Base-by-base conservation (phyloP, 1,140 invertebrate genomes). In the Pantala flavescens region DNA sequence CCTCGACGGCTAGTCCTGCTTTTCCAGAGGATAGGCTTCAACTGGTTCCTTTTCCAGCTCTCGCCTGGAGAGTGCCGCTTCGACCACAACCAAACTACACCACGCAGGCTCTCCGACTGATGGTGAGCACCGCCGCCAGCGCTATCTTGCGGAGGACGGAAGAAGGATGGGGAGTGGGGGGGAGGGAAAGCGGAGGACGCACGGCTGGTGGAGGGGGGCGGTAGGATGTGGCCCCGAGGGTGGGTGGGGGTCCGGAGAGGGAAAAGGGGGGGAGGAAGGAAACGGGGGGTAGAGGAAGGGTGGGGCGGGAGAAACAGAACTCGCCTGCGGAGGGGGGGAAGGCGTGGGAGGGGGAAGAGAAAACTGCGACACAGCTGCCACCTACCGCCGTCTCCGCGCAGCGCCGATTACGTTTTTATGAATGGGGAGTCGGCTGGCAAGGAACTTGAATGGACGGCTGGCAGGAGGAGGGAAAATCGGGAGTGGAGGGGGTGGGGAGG, bases 391-490 rank as follows among this genome's bases (percentile, higher is more conserved):
- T 63, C 49, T 63, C 49, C 49, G 12, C 49, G 12, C 49, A 63
- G 49, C 49, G n/a, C 49, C 49, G 49, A 63, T 63, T 63, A 63
- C 49, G 49, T 63, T 63, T 63, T 63, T 63, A 63, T 63, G 49
- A 63, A 63, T 63, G 49, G 49, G 49, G 49, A 63, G 49, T 63
- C 49, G 14, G 49, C 49, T 63, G 49, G 49, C 49, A 63, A 63
- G 49, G 49, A 63, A 16, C n/a, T 63, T 16, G n/a, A 63, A 19
- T 16, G 49, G 16, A 16, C 16, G 49, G 49, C 49, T 16, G n/a
- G 49, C 16, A 16, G 49, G 49, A 21, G 49, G 49, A 21, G 49
- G 49, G 49, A 63, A 21, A 63, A 63, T 19, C n/a, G 12, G 49
- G 49, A 21, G 49, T 16, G 12, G n/a, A 63, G 5, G 49, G 16